Percentiles rank a stretch among this genome's conserved stretches.
These are phyloP conservation scores for Tenodera sinensis DNA, from an alignment of 2,888 invertebrate species.

Conservation along the genomic window DNA sequence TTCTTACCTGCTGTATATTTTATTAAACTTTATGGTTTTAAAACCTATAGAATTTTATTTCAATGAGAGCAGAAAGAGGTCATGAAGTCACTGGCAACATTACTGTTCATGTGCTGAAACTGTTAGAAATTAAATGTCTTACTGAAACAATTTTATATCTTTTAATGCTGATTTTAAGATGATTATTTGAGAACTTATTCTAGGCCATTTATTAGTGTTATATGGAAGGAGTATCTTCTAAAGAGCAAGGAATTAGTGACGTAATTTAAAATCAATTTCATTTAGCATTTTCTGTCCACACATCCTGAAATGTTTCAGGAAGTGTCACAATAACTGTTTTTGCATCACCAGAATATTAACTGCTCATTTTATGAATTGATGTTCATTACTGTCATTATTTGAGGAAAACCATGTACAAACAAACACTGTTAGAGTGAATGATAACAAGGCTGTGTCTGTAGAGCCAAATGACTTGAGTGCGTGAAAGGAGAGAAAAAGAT, in stretches of 20 bases:
- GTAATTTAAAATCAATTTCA: background rate
- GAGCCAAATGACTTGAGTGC: slow-evolving; percentile 9
- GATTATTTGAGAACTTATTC: background rate
- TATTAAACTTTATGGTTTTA: background rate
- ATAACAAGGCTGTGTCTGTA: slow-evolving; percentile 14
- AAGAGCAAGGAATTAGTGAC: background rate
- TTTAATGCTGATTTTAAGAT: background rate
- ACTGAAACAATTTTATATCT: background rate
- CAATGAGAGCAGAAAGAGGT: background rate
- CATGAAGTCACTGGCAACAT: background rate
- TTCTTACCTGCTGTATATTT: background rate
- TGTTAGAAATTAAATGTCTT: background rate
- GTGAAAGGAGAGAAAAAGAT: background rate
- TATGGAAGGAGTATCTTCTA: background rate
- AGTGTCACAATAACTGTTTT: background rate
- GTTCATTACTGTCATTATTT: background rate
- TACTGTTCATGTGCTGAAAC: background rate
- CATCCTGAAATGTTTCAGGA: background rate
- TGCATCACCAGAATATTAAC: background rate
- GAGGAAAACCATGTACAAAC: slow-evolving; percentile 3
- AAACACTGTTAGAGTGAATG: background rate
- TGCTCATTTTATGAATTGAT: slow-evolving; percentile 8
- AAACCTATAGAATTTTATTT: background rate
- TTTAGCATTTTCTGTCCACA: background rate
- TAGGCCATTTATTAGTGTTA: background rate